Evolutionary conservation across 2,797 vertebrate genomes (phyloP).

Genomic region (Sebastolobus altivelis): DNA sequence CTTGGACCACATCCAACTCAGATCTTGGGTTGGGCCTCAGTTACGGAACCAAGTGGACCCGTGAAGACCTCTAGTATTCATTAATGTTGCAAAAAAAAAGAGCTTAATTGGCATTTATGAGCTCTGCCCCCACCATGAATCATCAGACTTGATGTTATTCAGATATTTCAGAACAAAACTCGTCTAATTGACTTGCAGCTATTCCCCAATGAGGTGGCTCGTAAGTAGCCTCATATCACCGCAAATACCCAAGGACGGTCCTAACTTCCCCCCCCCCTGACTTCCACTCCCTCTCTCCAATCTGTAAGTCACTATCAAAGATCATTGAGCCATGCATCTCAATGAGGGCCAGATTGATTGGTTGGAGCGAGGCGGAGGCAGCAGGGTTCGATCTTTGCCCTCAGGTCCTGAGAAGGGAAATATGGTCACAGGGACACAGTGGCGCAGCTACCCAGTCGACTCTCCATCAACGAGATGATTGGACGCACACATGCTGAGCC

Average conservation of each 20-base stretch:
- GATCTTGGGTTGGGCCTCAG: background rate
- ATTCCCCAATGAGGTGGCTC: conserved; percentile 2
- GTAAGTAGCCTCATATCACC: conserved; percentile 53
- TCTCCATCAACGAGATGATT: conserved; percentile 79
- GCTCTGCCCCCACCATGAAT: background rate
- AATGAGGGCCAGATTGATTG: conserved; percentile 84
- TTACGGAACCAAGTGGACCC: background rate
- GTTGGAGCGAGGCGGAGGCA: conserved; percentile 67
- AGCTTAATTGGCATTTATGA: background rate
- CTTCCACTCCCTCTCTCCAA: conserved; percentile 55
- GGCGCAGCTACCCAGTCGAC: conserved; percentile 54
- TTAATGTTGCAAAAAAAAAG: background rate
- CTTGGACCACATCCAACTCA: background rate
- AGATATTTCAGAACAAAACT: background rate
- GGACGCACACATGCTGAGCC: conserved; percentile 72
- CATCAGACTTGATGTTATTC: conserved; percentile 10
- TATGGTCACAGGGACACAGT: conserved; percentile 62
- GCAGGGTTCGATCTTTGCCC: conserved; percentile 82
- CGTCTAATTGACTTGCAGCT: conserved; percentile 4
- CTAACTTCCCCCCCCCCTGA: conserved; percentile 47
- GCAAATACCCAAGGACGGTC: conserved; percentile 63
- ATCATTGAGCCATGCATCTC: conserved; percentile 83
- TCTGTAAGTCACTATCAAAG: conserved; percentile 76
- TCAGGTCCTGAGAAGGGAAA: conserved; percentile 67
- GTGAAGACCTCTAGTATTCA: background rate